Evolutionary conservation across 1,140 invertebrate species (phyloP).

Genomic region (Asbolus verrucosus): DNA sequence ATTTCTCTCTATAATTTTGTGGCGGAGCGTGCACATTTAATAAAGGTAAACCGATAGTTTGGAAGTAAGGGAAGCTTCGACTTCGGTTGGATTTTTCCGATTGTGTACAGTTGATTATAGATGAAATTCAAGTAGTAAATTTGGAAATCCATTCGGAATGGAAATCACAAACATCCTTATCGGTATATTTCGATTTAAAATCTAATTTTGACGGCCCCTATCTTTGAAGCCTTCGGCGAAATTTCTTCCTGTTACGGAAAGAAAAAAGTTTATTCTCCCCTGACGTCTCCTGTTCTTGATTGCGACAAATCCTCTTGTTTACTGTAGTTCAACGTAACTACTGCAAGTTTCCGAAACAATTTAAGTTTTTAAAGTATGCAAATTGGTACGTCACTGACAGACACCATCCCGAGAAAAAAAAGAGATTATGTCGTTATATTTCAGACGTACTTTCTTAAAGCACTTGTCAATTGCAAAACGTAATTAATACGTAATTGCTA

Average conservation of each 20-base stretch:
- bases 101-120: slow-evolving; percentile 27
- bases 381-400: slow-evolving; percentile 34
- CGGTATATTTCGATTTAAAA: slow-evolving; percentile 47
- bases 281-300: slow-evolving; percentile 25
- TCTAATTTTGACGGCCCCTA: slow-evolving; percentile 47
- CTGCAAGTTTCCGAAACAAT: slow-evolving; percentile 38
- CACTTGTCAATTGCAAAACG: no score
- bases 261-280: slow-evolving; percentile 35
- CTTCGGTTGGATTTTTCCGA: slow-evolving; percentile 20
- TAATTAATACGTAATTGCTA: no score
- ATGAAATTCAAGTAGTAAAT: slow-evolving; percentile 35
- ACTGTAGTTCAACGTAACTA: slow-evolving; percentile 34
- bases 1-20: slow-evolving; percentile 5
- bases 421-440: slow-evolving; percentile 21
- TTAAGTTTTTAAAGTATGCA: slow-evolving; percentile 39
- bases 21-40: slow-evolving; percentile 23
- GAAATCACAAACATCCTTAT: slow-evolving; percentile 49
- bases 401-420: slow-evolving; percentile 7
- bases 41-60: slow-evolving; percentile 22
- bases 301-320: slow-evolving; percentile 38
- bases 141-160: slow-evolving; percentile 41
- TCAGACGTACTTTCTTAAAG: no score
- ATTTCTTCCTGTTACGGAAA: slow-evolving; percentile 37
- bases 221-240: slow-evolving; percentile 40
- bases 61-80: not conserved